These are phyloP conservation scores for Lepisosteus oculatus DNA, from an alignment of 2,113 vertebrate genomes.

Conservation along the genomic window DNA sequence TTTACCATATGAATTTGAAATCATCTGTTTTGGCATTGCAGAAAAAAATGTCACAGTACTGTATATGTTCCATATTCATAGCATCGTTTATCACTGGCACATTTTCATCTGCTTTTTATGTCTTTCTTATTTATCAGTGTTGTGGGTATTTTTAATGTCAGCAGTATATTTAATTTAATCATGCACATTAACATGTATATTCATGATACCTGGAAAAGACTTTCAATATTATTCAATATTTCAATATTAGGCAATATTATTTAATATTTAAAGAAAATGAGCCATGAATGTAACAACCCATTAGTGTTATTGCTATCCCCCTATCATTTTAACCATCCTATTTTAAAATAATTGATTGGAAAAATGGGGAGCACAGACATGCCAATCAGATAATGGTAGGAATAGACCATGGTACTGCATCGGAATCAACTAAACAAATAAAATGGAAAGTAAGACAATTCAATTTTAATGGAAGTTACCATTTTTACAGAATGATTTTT, in stretches of 20 bases:
- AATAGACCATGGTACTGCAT: not conserved
- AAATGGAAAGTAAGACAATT: not conserved
- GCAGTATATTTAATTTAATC: slow-evolving; percentile 26
- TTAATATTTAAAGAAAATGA: not conserved
- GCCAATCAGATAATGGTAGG: not conserved
- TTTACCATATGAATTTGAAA: not conserved
- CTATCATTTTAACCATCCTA: not conserved
- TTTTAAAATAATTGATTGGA: not conserved
- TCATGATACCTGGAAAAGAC: slow-evolving; percentile 3
- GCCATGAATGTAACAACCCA: not conserved
- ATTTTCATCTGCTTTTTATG: slow-evolving; percentile 40
- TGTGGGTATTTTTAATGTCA: slow-evolving; percentile 32
- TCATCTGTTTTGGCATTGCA: slow-evolving; percentile 31
- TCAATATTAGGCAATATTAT: not conserved
- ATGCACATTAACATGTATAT: slow-evolving; percentile 49
- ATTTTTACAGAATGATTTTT: not conserved
- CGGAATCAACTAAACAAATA: slow-evolving; percentile 2
- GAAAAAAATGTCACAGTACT: slow-evolving; percentile 50
- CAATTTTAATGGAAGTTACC: not conserved
- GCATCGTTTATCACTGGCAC: slow-evolving; percentile 29
- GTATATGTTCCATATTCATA: slow-evolving; percentile 37
- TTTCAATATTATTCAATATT: not conserved
- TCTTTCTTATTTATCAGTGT: slow-evolving; percentile 32
- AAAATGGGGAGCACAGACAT: not conserved
- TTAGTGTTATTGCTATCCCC: not conserved